Evolutionary conservation across 2,113 vertebrate species (phyloP), one percentile per base, ranked within the genome.

Genomic region (Alaudala cheleensis): DNA sequence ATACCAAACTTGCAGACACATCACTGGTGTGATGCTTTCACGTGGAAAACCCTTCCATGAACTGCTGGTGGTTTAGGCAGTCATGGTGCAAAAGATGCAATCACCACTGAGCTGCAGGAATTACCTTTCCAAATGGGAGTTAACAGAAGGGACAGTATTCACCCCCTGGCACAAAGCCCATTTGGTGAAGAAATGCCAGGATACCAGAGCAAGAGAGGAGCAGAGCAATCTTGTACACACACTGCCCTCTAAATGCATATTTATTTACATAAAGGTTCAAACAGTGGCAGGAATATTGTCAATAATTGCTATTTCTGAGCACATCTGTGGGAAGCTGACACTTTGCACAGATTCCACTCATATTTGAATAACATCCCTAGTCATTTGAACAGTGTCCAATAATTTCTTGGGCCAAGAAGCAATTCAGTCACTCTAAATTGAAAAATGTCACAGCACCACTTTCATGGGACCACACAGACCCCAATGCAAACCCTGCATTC

Each of bases 171-270:
- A 53, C 24, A 81, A 91, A 79, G 7, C 14, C 12, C 54, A 12
- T 11, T 71, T 49, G 40, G 26, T 66, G 50, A 79, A 86, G 37
- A 81, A 53, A 54, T 29, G 40, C 11, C 51, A 69, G 25, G 26
- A 37, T 22, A 20, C 26, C 1, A 3, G n/a, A 76, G 20, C 51
- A 20, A 66, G 19, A 56, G 79, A 66, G 72, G 9, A 70, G 44
- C 6, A 81, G 9, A 14, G 3, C 0, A 0, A 51, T 89, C 23
- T 45, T 69, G 24, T 42, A 49, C 6, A 56, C 25, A 8, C 23
- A 23, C 21, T 34, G 19, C 44, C 12, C 13, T 45, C 6, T 40
- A 49, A 39, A 34, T 39, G 8, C 26, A 16, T 58, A 51, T 58
- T 79, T 79, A 78, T 70, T 86, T 83, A 58, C 37, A 56, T 5